Evolutionary conservation across 2,113 vertebrate species (phyloP).

Genomic region (Lasiurus cinereus): DNA sequence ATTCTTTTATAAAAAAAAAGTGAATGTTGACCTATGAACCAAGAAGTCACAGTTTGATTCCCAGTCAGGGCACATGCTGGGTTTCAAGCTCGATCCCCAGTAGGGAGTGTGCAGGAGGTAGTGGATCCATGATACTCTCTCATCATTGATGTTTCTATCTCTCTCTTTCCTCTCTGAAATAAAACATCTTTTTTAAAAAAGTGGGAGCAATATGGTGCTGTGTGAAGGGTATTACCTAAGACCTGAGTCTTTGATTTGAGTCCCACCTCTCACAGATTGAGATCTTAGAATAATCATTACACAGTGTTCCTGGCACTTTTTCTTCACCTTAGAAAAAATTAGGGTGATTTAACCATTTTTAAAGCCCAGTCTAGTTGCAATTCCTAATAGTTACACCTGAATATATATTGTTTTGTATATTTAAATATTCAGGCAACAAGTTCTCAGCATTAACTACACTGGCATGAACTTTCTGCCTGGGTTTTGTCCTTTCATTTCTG

Average conservation of each 20-base stretch:
- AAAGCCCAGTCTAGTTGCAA: background rate
- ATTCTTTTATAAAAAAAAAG: background rate
- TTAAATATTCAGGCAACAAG: slow-evolving; percentile 17
- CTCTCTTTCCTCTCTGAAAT: too few relatives aligned
- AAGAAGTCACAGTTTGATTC: too few relatives aligned
- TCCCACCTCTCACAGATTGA: background rate
- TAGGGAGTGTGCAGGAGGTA: too few relatives aligned
- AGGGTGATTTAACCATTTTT: background rate
- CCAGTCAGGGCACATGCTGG: too few relatives aligned
- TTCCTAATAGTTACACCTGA: background rate
- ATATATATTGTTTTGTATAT: background rate
- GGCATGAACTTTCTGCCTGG: background rate
- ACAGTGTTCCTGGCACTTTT: background rate
- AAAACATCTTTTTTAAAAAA: background rate
- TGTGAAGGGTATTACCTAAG: background rate
- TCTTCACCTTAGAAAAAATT: background rate
- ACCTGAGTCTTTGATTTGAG: background rate
- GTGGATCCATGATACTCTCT: too few relatives aligned
- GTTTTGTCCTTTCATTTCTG: background rate
- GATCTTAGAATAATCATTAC: background rate
- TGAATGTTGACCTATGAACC: too few relatives aligned
- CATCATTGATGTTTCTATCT: too few relatives aligned
- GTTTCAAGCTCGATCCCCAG: too few relatives aligned
- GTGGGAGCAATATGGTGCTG: background rate
- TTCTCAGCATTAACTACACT: background rate